Percentiles rank a stretch among this genome's conserved stretches.
These are phyloP conservation scores for Timandra comae DNA, from an alignment of 2,888 invertebrate genomes.

Conservation along the genomic window DNA sequence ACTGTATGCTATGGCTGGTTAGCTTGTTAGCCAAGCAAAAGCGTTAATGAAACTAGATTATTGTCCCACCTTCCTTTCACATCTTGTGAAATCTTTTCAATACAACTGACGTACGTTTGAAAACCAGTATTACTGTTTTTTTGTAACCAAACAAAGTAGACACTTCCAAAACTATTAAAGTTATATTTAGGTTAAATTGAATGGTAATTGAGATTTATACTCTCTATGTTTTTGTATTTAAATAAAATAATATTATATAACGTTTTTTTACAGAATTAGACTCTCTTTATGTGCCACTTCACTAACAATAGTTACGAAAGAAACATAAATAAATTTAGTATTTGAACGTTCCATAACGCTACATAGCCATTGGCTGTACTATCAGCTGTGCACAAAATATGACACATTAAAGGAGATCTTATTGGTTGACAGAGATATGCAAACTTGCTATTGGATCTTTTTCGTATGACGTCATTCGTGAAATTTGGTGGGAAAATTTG, in stretches of 20 bases:
- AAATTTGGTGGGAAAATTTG: slow-evolving; percentile 18
- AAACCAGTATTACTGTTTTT: no score
- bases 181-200: no score
- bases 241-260: no score
- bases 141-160: no score
- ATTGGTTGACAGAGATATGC: slow-evolving; percentile 26
- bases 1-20: slow-evolving; percentile 27
- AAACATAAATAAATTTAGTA: slow-evolving; percentile 1
- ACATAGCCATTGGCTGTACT: slow-evolving; percentile 25
- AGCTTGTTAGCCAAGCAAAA: slow-evolving; percentile 44
- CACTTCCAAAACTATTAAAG: no score
- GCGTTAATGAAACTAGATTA: slow-evolving; percentile 40
- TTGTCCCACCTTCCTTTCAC: slow-evolving; percentile 41
- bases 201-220: no score
- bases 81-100: slow-evolving; percentile 19
- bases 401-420: slow-evolving; percentile 15
- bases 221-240: no score
- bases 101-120: slow-evolving; percentile 10
- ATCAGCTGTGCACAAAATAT: slow-evolving; percentile 38
- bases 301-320: no score
- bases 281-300: no score
- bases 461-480: slow-evolving; percentile 1
- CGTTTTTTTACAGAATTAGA: no score
- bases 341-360: slow-evolving; percentile 16
- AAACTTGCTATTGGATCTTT: slow-evolving; percentile 7